Evolutionary conservation across 64 coral and sea anemone genomes (phyloP).

Genomic region (Trachythela sp.): DNA sequence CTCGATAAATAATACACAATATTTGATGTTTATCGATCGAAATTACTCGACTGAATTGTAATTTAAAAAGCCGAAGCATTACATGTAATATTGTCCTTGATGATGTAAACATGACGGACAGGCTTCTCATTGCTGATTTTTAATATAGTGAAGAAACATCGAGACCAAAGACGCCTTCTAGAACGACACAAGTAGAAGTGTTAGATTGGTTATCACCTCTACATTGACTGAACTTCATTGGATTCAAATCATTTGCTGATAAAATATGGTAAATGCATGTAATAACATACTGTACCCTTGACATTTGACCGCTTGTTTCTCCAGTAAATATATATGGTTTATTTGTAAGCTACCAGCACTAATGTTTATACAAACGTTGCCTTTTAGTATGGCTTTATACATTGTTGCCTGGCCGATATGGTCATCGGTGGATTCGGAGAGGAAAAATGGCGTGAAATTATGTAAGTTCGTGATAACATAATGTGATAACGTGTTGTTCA

Average conservation of each 20-base stretch:
- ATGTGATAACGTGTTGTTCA: background rate
- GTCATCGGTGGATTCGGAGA: constrained; percentile 16
- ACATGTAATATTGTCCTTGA: no score
- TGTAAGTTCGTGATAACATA: background rate
- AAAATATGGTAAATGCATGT: background rate
- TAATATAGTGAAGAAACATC: background rate
- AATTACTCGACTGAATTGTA: background rate
- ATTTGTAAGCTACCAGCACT: background rate
- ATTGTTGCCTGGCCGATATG: constrained; percentile 12
- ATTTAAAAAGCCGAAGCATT: background rate
- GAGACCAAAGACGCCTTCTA: background rate
- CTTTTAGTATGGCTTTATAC: background rate
- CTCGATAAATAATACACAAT: background rate
- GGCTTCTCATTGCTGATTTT: background rate
- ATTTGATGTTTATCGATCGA: background rate
- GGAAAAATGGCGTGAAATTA: constrained; percentile 10
- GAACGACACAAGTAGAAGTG: background rate
- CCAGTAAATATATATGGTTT: background rate
- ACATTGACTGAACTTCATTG: background rate
- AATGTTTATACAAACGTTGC: background rate
- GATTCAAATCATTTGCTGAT: background rate
- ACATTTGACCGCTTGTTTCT: background rate
- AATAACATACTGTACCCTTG: background rate
- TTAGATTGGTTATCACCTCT: background rate
- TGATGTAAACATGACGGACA: background rate